A percentile compares a stretch with the other conserved stretches of the same genome.
These are phyloP conservation scores for Steatocranus sp. DNA, from an alignment of 2,797 vertebrate genomes.

Conservation along the genomic window DNA sequence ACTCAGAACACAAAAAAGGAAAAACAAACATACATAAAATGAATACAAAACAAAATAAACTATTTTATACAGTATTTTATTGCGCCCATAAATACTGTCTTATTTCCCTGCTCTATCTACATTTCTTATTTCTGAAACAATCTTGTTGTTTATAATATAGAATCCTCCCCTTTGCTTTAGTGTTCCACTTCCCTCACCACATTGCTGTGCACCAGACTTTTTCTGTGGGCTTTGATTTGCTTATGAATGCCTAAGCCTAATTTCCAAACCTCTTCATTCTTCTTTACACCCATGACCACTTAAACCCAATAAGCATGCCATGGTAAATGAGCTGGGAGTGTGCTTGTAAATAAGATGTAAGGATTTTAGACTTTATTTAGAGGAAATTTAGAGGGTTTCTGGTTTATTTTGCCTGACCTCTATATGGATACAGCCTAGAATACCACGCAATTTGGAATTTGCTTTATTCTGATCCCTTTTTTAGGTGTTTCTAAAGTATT, in stretches of 20 bases:
- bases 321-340: neutral
- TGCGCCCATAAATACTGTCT: neutral
- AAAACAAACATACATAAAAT: neutral
- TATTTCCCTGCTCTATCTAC: neutral
- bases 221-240: neutral
- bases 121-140: neutral
- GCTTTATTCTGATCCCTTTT: neutral
- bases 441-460: neutral
- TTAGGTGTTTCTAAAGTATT: neutral
- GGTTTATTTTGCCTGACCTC: neutral
- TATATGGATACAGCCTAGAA: accelerated
- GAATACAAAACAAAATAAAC: neutral
- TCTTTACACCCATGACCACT: neutral
- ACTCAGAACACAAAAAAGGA: neutral
- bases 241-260: neutral
- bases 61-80: neutral
- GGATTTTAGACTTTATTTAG: neutral
- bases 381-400: neutral
- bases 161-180: neutral
- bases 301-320: neutral
- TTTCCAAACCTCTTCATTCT: neutral
- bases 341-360: neutral
- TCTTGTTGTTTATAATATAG: neutral
- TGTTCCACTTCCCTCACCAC: neutral
- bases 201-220: neutral